Evolutionary conservation across 2,888 invertebrate genomes (phyloP).

Genomic region (Ophioninae sp.): DNA sequence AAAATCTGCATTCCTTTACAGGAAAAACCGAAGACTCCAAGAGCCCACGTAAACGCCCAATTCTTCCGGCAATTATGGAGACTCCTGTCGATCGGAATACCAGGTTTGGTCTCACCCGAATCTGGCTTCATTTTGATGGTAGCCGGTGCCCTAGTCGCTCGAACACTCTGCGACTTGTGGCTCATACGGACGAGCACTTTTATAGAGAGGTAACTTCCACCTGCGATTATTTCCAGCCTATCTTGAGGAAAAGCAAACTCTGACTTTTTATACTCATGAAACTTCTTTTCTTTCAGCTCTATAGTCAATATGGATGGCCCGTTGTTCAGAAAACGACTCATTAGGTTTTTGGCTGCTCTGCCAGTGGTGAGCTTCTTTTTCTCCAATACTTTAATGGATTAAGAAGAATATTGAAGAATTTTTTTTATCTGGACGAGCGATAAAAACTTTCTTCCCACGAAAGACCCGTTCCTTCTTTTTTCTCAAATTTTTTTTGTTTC

Average conservation of each 20-base stretch:
- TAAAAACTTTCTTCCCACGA: background rate
- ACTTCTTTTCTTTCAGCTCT: constrained; percentile 84
- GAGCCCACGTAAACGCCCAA: constrained; percentile 89
- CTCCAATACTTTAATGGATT: background rate
- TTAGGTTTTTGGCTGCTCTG: constrained; percentile 91
- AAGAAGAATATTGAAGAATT: background rate
- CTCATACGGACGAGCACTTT: constrained; percentile 97
- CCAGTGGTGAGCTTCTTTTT: constrained; percentile 87
- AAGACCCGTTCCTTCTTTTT: no score
- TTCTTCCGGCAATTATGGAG: constrained; percentile 88
- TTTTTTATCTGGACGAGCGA: background rate
- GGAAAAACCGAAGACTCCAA: constrained; percentile 82
- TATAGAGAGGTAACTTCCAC: constrained; percentile 91
- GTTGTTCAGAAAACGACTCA: constrained; percentile 88
- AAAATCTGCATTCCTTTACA: constrained; percentile 58
- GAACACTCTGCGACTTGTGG: constrained; percentile 98
- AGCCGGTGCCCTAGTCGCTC: constrained; percentile 90
- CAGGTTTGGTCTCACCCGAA: constrained; percentile 90
- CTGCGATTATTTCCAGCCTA: constrained; percentile 12
- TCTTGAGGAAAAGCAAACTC: background rate
- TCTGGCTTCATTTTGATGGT: constrained; percentile 88
- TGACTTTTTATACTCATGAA: background rate
- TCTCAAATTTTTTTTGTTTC: no score
- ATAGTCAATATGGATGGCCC: constrained; percentile 93
- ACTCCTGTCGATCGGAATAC: constrained; percentile 85